Percentiles rank a stretch among this genome's conserved stretches.
Evolutionary conservation across 2,113 vertebrate genomes (phyloP).

Genomic region (Desmodus rotundus): DNA sequence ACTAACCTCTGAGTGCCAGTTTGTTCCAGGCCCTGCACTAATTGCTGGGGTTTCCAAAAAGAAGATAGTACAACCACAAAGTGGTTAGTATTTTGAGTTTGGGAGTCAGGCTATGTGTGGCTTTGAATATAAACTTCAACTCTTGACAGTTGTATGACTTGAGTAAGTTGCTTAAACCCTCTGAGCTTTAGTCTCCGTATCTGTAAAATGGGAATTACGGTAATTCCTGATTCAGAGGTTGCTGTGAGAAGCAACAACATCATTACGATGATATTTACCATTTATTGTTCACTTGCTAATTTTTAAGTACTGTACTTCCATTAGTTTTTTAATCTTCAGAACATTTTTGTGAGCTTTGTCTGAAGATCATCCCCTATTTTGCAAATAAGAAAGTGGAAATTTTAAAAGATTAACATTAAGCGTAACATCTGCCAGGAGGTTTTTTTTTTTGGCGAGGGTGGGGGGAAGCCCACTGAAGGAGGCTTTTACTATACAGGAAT

Average conservation of each 20-base stretch:
- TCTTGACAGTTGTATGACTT: background rate
- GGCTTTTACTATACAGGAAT: background rate
- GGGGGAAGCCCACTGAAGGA: background rate
- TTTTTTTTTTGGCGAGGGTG: too few species aligned
- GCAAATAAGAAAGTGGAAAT: background rate
- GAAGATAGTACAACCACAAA: accelerated
- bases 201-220: background rate
- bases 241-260: background rate
- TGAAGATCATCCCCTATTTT: background rate
- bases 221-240: background rate
- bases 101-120: background rate
- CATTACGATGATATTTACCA: background rate
- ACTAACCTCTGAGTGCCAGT: too few species aligned
- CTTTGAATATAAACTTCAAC: background rate
- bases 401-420: background rate
- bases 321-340: background rate
- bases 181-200: background rate
- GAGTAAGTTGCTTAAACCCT: background rate
- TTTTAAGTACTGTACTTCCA: background rate
- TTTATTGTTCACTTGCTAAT: background rate
- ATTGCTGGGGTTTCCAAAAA: background rate
- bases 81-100: background rate
- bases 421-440: background rate
- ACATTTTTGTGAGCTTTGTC: background rate
- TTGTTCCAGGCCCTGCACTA: background rate